Base-by-base conservation (phyloP, 2,797 vertebrate genomes). In the Sebastes matsubarae region DNA sequence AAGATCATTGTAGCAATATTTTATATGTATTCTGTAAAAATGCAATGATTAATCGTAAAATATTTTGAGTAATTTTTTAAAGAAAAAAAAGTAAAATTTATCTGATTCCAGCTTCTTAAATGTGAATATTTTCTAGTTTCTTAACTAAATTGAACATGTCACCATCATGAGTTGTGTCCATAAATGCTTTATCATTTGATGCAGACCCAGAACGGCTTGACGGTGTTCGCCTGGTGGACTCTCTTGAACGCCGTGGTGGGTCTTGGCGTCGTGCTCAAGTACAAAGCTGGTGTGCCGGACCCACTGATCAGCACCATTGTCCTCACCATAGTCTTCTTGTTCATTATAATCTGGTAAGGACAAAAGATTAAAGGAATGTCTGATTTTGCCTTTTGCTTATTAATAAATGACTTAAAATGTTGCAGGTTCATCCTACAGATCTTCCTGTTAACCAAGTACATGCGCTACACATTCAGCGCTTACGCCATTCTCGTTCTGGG, bases 401-500 rank as follows among this genome's bases (percentile, higher is more conserved):
- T 12, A 68, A 59, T 4, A 18, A 72, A 34, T 24, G 2, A 5
- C 2, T 29, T 1, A 36, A 34, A 29, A 42, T 36, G 1, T 69
- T 69, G 8, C 82, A 96, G 95, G 95, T 94, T 95, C 92, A 71
- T 82, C 68, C 81, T 96, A 6, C 95, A 97, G 91, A 95, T 72
- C 77, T 84, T 92, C 38, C 1, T 92, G 13, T 78, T 96, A 10
- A 83, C 82, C 30, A 91, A 92, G 16, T 94, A 94, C 46, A 89
- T 96, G 72, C 57, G 79, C 27, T 92, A 96, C 24, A 96, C 95
- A 24, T 92, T 95, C 77, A 94, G 91, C 0, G 79, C 94, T 22
- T 96, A 96, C 58, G 80, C 93, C 5, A 88, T 94, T 38, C 69
- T 97, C 16, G 83, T 96, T 50, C 75, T 93, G 91, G 93, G 92